Percentiles rank a stretch among this genome's conserved stretches.
Conservation (phyloP, 1,140 invertebrate species). For the Apocrypta bakeri region DNA sequence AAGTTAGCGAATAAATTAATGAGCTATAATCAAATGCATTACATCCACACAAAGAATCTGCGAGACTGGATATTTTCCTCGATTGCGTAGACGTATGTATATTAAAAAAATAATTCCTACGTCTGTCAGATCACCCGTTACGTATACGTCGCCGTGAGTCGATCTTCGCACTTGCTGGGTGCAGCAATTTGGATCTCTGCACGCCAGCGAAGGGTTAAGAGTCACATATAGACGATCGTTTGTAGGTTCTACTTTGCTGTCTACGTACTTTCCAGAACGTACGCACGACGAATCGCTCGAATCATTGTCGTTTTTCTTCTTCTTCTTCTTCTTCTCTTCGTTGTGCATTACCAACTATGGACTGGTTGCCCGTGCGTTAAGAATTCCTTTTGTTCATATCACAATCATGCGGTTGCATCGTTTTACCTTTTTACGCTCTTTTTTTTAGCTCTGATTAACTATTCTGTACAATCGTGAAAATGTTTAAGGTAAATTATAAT, state of each 20-base stretch:
- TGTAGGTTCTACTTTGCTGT: conserved; percentile 22
- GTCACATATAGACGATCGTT: conserved; percentile 30
- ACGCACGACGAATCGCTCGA: background rate
- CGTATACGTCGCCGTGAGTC: background rate
- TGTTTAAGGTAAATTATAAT: too few relatives aligned
- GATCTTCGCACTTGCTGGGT: conserved; percentile 42
- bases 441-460: too few relatives aligned
- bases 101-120: too few relatives aligned
- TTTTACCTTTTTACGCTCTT: too few relatives aligned
- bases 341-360: too few relatives aligned
- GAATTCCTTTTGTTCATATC: background rate
- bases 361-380: background rate
- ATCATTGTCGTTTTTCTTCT: background rate
- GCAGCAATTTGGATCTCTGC: conserved; percentile 34
- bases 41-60: background rate
- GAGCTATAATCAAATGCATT: background rate
- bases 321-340: background rate
- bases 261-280: conserved; percentile 25
- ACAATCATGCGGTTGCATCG: too few relatives aligned
- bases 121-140: conserved; percentile 26
- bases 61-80: background rate
- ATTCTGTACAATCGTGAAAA: too few relatives aligned
- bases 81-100: too few relatives aligned
- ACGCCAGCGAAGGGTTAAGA: conserved; percentile 20
- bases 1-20: background rate